These are phyloP conservation scores for Rambutsinella grinnellia DNA, from an alignment of 2,888 invertebrate species.

Conservation along the genomic window DNA sequence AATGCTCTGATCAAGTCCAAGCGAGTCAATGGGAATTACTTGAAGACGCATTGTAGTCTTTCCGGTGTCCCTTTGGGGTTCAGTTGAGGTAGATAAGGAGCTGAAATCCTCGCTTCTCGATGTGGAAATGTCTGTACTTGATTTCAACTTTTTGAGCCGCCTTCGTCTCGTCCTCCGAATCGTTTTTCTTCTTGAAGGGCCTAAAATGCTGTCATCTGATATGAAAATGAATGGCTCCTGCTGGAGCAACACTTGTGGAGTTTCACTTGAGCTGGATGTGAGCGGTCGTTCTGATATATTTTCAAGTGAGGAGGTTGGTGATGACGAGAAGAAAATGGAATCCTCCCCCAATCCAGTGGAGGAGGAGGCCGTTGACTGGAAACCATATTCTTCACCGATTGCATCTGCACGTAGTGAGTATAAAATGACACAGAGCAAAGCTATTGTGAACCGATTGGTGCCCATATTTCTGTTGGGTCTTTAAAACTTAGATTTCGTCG, in stretches of 20 bases:
- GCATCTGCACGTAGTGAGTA: constrained; percentile 30
- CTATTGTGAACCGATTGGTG: constrained; percentile 19
- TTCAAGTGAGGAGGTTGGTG: not conserved
- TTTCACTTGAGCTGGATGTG: not conserved
- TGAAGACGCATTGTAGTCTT: constrained; percentile 8
- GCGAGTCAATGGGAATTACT: constrained; percentile 32
- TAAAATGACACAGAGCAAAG: constrained; percentile 26
- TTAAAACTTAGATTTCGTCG: not conserved
- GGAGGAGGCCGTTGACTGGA: not conserved
- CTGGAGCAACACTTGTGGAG: not conserved
- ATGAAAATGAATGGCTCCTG: constrained; percentile 14
- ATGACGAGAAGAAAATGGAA: not conserved
- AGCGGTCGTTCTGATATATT: not conserved
- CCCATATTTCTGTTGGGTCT: constrained; percentile 8
- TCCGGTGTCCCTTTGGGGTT: not conserved
- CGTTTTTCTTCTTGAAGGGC: constrained; percentile 9
- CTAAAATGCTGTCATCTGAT: constrained; percentile 21
- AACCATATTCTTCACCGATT: not conserved
- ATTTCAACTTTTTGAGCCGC: constrained; percentile 26
- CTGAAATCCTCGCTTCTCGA: not conserved
- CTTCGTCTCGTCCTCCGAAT: constrained; percentile 35
- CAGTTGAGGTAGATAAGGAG: constrained; percentile 6
- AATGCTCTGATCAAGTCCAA: constrained; percentile 7
- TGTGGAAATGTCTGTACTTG: not conserved
- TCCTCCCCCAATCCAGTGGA: not conserved